phyloP scores from a whole-genome alignment of 2,797 vertebrate species.

The Coracias cyanogaster region DNA sequence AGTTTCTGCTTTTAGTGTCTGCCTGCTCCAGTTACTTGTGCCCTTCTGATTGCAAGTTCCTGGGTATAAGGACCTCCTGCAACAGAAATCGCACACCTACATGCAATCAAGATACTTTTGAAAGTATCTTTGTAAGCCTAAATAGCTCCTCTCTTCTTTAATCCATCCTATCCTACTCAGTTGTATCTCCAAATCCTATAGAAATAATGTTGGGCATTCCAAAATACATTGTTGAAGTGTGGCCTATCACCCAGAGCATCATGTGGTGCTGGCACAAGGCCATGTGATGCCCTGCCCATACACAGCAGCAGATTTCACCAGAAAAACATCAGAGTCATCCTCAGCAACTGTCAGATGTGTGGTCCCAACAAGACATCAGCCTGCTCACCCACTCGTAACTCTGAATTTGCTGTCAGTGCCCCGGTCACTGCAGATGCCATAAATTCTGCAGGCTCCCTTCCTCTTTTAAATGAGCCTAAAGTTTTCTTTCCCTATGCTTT shows the following conservation, averaged over 20 bases:
- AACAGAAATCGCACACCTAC: neutral
- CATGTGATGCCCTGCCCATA: fast-evolving
- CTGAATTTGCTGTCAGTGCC: neutral
- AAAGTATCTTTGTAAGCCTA: neutral
- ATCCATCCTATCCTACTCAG: neutral
- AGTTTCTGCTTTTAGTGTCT: fast-evolving
- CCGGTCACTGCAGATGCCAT: slow-evolving; percentile 8
- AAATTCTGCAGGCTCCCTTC: neutral
- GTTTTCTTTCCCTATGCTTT: neutral
- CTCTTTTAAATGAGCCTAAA: neutral
- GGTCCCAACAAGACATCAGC: neutral
- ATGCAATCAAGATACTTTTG: neutral
- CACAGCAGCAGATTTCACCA: neutral
- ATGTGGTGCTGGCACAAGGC: fast-evolving
- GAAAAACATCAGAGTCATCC: neutral
- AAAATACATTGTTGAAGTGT: fast-evolving
- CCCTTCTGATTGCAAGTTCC: neutral
- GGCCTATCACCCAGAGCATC: neutral
- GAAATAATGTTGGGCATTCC: fast-evolving
- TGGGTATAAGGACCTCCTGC: neutral
- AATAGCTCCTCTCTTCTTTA: neutral
- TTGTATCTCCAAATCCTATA: neutral
- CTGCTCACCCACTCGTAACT: neutral
- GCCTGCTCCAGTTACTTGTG: neutral
- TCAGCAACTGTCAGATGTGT: neutral